These are phyloP conservation scores for Bombus fervidus DNA, from an alignment of 1,140 invertebrate species.

Conservation along the genomic window DNA sequence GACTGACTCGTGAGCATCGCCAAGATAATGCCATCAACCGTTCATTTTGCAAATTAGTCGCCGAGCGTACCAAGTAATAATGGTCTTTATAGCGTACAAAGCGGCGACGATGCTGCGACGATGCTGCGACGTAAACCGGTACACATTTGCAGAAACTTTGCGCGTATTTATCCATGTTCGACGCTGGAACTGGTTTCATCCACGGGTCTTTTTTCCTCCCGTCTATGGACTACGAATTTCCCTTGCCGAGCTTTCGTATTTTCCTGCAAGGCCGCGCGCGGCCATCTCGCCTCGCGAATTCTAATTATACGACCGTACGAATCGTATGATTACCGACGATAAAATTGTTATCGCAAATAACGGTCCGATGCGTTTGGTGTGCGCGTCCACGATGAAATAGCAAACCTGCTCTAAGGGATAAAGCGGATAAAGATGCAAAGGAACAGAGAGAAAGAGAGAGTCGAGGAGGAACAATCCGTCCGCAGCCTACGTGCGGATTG, in stretches of 20 bases:
- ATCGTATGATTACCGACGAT: slow-evolving; percentile 19
- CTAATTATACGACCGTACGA: slow-evolving; percentile 6
- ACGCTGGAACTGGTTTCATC: slow-evolving; percentile 57
- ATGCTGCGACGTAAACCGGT: slow-evolving; percentile 40
- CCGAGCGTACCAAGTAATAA: slow-evolving; percentile 34
- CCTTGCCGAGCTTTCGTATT: not conserved
- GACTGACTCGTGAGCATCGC: not conserved
- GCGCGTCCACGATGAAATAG: slow-evolving; percentile 42
- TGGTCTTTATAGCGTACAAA: slow-evolving; percentile 32
- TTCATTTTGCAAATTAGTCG: slow-evolving; percentile 52
- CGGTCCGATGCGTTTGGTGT: slow-evolving; percentile 6
- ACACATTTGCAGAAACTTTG: slow-evolving; percentile 39
- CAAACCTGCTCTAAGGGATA: not conserved
- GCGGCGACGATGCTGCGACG: not conserved
- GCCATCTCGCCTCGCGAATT: not conserved
- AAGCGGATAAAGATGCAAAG: slow-evolving; percentile 8
- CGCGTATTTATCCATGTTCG: slow-evolving; percentile 38
- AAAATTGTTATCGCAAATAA: slow-evolving; percentile 31
- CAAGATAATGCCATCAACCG: slow-evolving; percentile 27
- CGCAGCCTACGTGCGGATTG: slow-evolving; percentile 64
- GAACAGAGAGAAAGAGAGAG: not conserved
- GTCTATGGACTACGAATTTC: slow-evolving; percentile 21
- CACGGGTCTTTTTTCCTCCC: not conserved
- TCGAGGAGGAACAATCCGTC: slow-evolving; percentile 29
- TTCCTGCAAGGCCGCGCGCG: not conserved